Conservation (phyloP, 1,140 invertebrate species). For the Choristoneura fumiferana region DNA sequence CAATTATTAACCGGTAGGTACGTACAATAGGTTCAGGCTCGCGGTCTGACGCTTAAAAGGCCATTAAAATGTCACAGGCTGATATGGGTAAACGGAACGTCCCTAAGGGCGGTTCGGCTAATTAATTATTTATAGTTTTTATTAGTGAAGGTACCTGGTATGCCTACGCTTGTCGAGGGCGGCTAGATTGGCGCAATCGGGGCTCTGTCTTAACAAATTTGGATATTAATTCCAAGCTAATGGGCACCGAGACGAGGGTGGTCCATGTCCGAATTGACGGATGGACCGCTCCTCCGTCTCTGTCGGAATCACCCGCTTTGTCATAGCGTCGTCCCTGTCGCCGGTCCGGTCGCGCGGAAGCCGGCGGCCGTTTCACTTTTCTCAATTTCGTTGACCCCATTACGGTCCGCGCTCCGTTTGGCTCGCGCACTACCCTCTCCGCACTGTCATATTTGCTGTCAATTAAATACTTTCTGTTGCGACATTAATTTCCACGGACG, state of each 20-base stretch:
- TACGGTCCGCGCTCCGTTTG: constrained; percentile 56
- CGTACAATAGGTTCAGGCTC: constrained; percentile 30
- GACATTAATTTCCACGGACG: constrained; percentile 36
- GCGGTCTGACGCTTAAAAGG: constrained; percentile 55
- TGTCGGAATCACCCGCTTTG: neutral
- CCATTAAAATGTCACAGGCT: constrained; percentile 65
- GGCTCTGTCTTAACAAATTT: constrained; percentile 41
- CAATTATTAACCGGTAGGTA: constrained; percentile 40
- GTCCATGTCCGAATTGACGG: neutral
- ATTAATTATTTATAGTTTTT: constrained; percentile 68
- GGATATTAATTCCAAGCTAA: constrained; percentile 49
- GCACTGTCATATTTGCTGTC: constrained; percentile 58
- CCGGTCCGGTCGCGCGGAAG: constrained; percentile 20
- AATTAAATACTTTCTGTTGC: constrained; percentile 54
- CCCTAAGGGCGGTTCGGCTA: constrained; percentile 37
- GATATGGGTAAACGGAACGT: constrained; percentile 51
- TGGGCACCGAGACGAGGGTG: constrained; percentile 22
- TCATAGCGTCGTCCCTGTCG: neutral
- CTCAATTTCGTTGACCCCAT: constrained; percentile 70
- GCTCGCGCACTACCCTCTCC: constrained; percentile 40
- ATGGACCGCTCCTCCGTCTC: neutral
- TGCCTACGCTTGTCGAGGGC: too few species aligned
- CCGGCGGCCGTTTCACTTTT: constrained; percentile 56
- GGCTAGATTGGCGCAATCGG: neutral
- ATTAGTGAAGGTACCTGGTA: constrained; percentile 32